Base-by-base conservation (phyloP, 1,140 invertebrate genomes). In the Heliconius himera region DNA sequence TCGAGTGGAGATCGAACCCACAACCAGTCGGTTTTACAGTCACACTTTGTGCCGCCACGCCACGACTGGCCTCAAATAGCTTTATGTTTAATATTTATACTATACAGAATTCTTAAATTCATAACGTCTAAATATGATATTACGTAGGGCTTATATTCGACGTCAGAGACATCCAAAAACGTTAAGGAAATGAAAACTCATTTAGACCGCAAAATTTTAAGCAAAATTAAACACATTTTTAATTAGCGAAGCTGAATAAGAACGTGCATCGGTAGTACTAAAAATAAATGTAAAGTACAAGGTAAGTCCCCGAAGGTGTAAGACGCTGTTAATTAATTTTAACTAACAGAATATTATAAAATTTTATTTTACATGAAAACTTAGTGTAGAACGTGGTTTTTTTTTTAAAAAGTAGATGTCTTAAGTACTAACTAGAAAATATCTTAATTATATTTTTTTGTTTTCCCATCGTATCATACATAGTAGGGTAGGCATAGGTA, bases 111-210 rank as follows among this genome's bases (percentile, higher is more conserved):
- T 4, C 2, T 18, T 51, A 60, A 56, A n/a, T 2, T 56, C 18
- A 8, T n/a, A 56, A 22, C 54, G 9, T 56, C 18, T 56, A 51
- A 2, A 51, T 51, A 51, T 20, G 5, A 49, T 46, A 74, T 38
- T 26, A 51, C 26, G 22, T 54, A 54, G 41, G 41, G 73, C 33
- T 46, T 74, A 74, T 74, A 74, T 33, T n/a, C 5, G n/a, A 71
- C 75, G 18, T 38, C n/a, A 26, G 75, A 70, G 75, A 77, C 75
- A 77, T 74, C 38, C 11, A 74, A 84, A 85, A 85, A 76, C 60
- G 80, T 77, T 86, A 85, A 84, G 80, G 78, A 84, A 83, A 83
- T 74, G 83, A 80, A 83, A 85, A 49, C 71, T 71, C 60, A 71
- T 80, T 81, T 49, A 41, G 66, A 49, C 46, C 18, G 74, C 46